Evolutionary conservation across 2,113 vertebrate species (phyloP).

Genomic region (Plotosus lineatus): DNA sequence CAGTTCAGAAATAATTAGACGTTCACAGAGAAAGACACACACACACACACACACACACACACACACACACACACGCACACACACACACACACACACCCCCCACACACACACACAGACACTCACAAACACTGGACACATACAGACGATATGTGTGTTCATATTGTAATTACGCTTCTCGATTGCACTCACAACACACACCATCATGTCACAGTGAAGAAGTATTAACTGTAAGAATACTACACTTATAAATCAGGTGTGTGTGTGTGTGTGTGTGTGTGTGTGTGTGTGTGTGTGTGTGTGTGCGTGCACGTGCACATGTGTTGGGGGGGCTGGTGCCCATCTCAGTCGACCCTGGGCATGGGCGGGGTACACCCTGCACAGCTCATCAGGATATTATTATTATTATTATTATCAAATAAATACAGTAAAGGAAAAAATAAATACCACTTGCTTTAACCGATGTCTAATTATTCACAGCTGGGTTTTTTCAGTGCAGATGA

Average conservation of each 20-base stretch:
- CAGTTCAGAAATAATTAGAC: constrained; percentile 9
- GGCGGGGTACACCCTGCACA: too few species aligned
- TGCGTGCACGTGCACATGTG: background rate
- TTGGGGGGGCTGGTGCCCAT: too few species aligned
- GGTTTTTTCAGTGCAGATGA: too few species aligned
- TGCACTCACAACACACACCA: background rate
- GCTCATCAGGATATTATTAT: too few species aligned
- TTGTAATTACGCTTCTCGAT: background rate
- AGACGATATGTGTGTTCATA: background rate
- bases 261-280: constrained; percentile 1
- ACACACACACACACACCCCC: background rate
- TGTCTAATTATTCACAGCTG: too few species aligned
- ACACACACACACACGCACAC: constrained; percentile 2
- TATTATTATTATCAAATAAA: too few species aligned
- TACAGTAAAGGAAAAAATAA: too few species aligned
- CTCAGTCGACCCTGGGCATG: too few species aligned
- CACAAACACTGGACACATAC: too few species aligned
- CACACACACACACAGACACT: constrained; percentile 12
- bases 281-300: constrained; percentile 14
- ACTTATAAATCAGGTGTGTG: background rate
- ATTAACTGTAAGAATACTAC: background rate
- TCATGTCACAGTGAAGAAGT: background rate
- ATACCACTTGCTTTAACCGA: too few species aligned
- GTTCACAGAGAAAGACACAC: background rate
- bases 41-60: constrained; percentile 16